phyloP scores from a whole-genome alignment of 2,797 vertebrate species.

The Protonibea diacanthus region DNA sequence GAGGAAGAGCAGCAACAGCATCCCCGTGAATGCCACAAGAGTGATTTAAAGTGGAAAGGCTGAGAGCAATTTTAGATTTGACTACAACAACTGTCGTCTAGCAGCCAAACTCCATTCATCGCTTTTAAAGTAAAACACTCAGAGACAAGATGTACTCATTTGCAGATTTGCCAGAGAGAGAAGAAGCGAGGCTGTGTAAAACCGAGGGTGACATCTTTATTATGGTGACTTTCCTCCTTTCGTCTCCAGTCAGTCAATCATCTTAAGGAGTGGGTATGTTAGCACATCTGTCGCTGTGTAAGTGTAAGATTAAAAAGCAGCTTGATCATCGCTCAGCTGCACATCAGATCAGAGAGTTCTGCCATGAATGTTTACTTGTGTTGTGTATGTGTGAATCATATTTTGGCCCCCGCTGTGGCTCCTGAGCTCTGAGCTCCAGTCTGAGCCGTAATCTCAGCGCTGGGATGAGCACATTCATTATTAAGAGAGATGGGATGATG shows the following conservation, averaged over 20 bases:
- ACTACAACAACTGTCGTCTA: conserved; percentile 58
- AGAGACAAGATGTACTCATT: conserved; percentile 67
- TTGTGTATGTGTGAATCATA: conserved; percentile 32
- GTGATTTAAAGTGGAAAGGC: conserved; percentile 61
- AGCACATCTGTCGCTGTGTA: conserved; percentile 53
- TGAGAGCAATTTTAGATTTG: conserved; percentile 54
- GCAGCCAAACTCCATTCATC: conserved; percentile 67
- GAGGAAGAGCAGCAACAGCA: conserved; percentile 57
- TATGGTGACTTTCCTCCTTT: conserved; percentile 54
- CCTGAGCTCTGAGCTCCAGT: conserved; percentile 37
- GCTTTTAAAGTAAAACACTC: conserved; percentile 67
- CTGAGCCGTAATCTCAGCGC: conserved; percentile 34
- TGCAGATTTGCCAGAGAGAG: conserved; percentile 55
- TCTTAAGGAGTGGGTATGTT: conserved; percentile 48
- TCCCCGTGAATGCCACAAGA: conserved; percentile 63
- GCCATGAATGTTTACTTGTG: conserved; percentile 63
- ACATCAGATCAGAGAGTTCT: conserved; percentile 52
- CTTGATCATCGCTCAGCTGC: conserved; percentile 62
- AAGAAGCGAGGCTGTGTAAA: conserved; percentile 53
- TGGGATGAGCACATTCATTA: conserved; percentile 62
- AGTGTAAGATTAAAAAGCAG: conserved; percentile 62
- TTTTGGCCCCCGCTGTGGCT: conserved; percentile 45
- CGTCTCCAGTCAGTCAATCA: conserved; percentile 67
- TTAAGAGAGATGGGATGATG: conserved; percentile 37
- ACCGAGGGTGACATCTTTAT: conserved; percentile 70